Evolutionary conservation across 2,113 vertebrate species (phyloP), one percentile per base, ranked within the genome.

Genomic region (Tetrao urogallus): DNA sequence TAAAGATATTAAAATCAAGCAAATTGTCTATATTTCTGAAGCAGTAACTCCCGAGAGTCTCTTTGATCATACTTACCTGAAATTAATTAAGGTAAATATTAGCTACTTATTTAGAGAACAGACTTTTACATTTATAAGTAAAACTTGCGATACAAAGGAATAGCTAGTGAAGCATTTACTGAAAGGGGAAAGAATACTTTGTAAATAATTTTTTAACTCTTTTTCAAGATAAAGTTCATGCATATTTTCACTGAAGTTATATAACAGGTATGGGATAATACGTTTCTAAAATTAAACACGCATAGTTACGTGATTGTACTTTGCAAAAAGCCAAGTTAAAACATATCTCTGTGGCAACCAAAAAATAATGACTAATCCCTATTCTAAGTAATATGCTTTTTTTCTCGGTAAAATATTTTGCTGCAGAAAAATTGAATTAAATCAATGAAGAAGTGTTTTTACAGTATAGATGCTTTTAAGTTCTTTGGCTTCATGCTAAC

Each of bases 21-120:
- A 63, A 93, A 81, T 74, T 45, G 10, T 58, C 24, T 88, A 54
- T 81, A 66, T 91, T 88, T 95, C 72, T 87, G 82, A 87, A 82
- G 16, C 0, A 13, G 7, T 30, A 42, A 47, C 11, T 76, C 48
- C 60, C 54, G 50, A 86, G 60, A 86, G 63, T 9, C 10, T 58
- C 36, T 91, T 87, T 93, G 40, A 86, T 96, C 22, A 20, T 6
- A 57, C 10, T 13, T 74, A 20, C 28, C 24, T 87, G 47, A 77
- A 89, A 87, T 1, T 1, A 66, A 78, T 90, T 87, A n/a, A 32
- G 28, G 45, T 82, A 45, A 40, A 36, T 83, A 43, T 38, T 48
- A 36, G 52, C 56, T 78, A 18, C 56, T 56, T 88, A 61, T 83
- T 90, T 90, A 77, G 88, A 75, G 13, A 85, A 27, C 13, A n/a